Evolutionary conservation across 2,888 invertebrate species (phyloP), one percentile per base, ranked within the genome.

Genomic region (Ecliptopera silaceata): DNA sequence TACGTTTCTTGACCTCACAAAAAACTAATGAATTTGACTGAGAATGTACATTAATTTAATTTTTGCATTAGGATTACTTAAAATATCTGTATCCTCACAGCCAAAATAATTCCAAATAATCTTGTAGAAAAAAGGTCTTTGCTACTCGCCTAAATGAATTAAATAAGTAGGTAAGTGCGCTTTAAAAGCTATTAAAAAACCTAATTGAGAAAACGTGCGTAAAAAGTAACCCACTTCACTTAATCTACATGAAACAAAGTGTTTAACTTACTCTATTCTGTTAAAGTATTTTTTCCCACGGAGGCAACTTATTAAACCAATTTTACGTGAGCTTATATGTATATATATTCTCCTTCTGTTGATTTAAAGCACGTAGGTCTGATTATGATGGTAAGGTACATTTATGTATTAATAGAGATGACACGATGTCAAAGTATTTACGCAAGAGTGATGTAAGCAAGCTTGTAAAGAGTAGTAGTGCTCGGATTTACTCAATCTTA

Each of bases 391-490:
- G 78, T 65, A 61, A 45, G 49, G 44, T 63, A 58, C 59, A 56
- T 70, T 65, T 68, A 68, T 59, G 62, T 75, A 78, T 75, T 77
- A 82, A 83, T 80, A 77, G 77, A 79, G 75, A 80, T 73, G 76
- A 80, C 79, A 81, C 74, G 79, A 83, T 80, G 84, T 82, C 81
- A 81, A 83, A 82, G 78, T 66, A 75, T 78, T 84, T 80, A 79
- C 79, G 77, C 80, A 81, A 84, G 66, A 61, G 61, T 82, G 75
- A 77, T 63, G 81, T 73, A 78, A 80, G 66, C 57, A 44, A 51
- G 47, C 51, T 66, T 68, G 64, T 64, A 63, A 66, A 61, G 67
- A 48, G 54, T 48, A 48, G 56, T 57, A 47, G 17, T 38, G 52
- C 41, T 39, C 46, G 42, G 61, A 54, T 70, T 70, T 67, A 66